phyloP scores from a whole-genome alignment of 2,888 invertebrate species.

The Leucophenga maculata region DNA sequence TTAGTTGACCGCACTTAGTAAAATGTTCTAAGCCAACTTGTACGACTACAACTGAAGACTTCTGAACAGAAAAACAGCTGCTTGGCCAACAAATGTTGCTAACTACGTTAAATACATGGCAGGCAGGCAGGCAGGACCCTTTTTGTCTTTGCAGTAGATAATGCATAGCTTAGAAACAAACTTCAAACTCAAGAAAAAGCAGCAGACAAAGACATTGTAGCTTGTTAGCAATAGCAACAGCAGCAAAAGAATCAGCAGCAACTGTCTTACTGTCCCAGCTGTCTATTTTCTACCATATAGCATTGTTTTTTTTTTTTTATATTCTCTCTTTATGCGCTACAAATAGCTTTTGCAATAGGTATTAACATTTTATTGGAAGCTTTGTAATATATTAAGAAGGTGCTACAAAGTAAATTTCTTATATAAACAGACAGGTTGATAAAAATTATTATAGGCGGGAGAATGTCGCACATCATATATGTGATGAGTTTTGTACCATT shows the following conservation, averaged over 20 bases:
- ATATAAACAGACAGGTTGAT: no score
- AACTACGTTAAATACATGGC: no score
- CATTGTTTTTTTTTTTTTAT: constrained; percentile 49
- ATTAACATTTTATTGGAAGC: no score
- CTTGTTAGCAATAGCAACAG: constrained; percentile 21
- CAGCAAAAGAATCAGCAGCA: no score
- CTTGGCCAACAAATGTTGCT: constrained; percentile 15
- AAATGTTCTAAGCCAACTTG: not conserved
- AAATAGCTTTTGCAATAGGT: no score
- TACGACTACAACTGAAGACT: no score
- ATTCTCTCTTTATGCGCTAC: constrained; percentile 19
- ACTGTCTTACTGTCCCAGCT: constrained; percentile 29
- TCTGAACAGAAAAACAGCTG: constrained; percentile 24
- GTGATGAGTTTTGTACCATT: no score
- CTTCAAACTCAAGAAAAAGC: not conserved
- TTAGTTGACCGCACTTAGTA: not conserved
- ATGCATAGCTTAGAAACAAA: not conserved
- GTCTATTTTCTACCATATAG: constrained; percentile 49
- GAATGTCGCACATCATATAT: no score
- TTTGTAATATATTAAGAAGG: no score
- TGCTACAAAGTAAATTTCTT: no score
- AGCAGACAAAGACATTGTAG: constrained; percentile 27
- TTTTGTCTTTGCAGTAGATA: constrained; percentile 15
- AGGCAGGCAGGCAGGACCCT: constrained; percentile 1
- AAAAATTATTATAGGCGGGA: no score